Base-by-base conservation (phyloP, 2,797 vertebrate genomes). In the Pangasius sanitwongsei region DNA sequence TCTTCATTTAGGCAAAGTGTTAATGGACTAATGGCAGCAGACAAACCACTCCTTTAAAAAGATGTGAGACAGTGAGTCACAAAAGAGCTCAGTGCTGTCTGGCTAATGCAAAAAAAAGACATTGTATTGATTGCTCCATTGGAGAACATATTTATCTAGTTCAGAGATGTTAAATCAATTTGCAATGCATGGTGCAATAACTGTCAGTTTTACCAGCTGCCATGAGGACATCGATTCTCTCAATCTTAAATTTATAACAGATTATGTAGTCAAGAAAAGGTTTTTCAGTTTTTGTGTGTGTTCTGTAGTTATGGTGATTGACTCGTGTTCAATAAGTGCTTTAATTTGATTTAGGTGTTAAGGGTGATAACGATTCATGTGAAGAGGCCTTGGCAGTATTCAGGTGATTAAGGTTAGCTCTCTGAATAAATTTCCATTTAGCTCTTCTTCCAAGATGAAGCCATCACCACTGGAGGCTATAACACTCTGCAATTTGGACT, bases 391-490 rank as follows among this genome's bases (percentile, higher is more conserved):
- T 91, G 92, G 88, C 80, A 85, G 67, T 57, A 87, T 86, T 87
- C 37, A 8, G 90, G 92, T 92, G 92, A 94, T 92, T 94, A 91
- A 93, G 94, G 93, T 93, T 94, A 94, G 81, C 90, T 86, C 78
- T 87, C 72, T 34, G 63, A 90, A 9, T 31, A 84, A 50, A 85
- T 85, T 41, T 87, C 63, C 15, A 48, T 77, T 16, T 75, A 67
- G 31, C 48, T 67, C 81, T 82, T 74, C 11, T 81, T 74, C 41
- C 44, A 77, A 13, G 34, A 69, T 75, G 34, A 87, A 83, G 13
- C 41, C 80, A 89, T 82, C 44, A 23, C 41, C 57, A 34, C 57
- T 69, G 2, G 53, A 83, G 50, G 69, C 53, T 63, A 31, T 50
- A 57, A 20, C 18, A 65, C 67, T 61, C 55, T 75, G 34, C n/a